Evolutionary conservation across 64 coral and sea anemone genomes (phyloP), one percentile per base, ranked within the genome.

Genomic region (Dendrophyllia cribrosa): DNA sequence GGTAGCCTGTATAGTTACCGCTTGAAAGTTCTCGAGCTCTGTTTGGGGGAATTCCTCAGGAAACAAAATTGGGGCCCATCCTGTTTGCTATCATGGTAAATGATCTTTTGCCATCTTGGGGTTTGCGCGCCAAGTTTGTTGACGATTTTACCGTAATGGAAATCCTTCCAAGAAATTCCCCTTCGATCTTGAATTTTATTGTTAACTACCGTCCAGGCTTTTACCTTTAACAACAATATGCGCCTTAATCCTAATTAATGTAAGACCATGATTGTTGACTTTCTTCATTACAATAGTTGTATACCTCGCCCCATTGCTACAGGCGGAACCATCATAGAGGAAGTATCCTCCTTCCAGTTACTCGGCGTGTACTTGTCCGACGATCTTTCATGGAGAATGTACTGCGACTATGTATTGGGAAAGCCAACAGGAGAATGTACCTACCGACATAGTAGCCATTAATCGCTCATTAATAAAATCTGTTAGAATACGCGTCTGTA

Each of bases 201-300:
- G 88, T 82, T 78, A 12, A 7, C 70, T 66, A 24, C 66, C 43
- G 59, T 89, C 76, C 48, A 51, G 20, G 4, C 2, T 44, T 89
- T 89, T 59, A 55, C 74, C 49, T 6, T 56, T 89, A 89, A 51
- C 60, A 89, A 89, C 51, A 89, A 89, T 67, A 78, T 78, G 85
- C 53, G 87, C 43, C 19, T 89, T 3, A 78, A 66, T 61, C 74
- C 87, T 49, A 23, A 26, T 65, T 78, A 78, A 62, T 88, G 53
- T 25, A 78, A 89, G 59, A 24, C 43, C 8, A 77, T 90, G 59
- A 14, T 7, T 43, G 76, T 68, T 11, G 23, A 14, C 75, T 90
- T 90, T 63, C 52, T 79, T 12, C 76, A 68, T n/a, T 70, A 79
- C 9, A 90, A 90, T 51, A 90, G 75, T 76, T 79, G 34, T 53